phyloP scores from a whole-genome alignment of 2,113 vertebrate species.

The Turnix velox region DNA sequence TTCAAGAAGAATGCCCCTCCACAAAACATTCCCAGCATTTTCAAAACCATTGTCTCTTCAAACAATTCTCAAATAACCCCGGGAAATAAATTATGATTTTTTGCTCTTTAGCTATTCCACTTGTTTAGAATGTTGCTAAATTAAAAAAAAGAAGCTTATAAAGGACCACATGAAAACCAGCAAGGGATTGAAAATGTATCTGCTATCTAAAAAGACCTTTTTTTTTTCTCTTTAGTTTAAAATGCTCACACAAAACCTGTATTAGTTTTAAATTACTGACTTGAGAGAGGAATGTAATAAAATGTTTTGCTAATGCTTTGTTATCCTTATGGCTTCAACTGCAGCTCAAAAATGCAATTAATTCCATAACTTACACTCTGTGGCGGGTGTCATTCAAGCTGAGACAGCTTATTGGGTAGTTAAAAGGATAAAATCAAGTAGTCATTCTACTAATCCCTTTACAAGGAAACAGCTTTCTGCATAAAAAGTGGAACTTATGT shows the following conservation, averaged over 20 bases:
- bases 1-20: background rate
- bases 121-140: constrained; percentile 25
- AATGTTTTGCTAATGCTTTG: constrained; percentile 42
- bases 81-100: constrained; percentile 3
- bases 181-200: background rate
- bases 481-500: constrained; percentile 84
- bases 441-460: constrained; percentile 79
- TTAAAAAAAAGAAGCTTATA: background rate
- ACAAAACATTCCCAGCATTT: background rate
- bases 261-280: constrained; percentile 49
- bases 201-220: constrained; percentile 11
- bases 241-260: background rate
- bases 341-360: constrained; percentile 65
- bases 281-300: constrained; percentile 41
- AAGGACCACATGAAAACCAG: background rate
- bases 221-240: background rate
- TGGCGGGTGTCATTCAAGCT: constrained; percentile 71
- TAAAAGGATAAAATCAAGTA: constrained; percentile 79
- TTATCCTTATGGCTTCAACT: constrained; percentile 53
- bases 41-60: constrained; percentile 30
- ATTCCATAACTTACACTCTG: constrained; percentile 58
- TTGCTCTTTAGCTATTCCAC: background rate
- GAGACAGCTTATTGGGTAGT: constrained; percentile 73
- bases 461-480: constrained; percentile 81
- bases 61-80: constrained; percentile 28